Base-by-base conservation (phyloP, 2,888 invertebrate genomes). In the Acronicta aceris region DNA sequence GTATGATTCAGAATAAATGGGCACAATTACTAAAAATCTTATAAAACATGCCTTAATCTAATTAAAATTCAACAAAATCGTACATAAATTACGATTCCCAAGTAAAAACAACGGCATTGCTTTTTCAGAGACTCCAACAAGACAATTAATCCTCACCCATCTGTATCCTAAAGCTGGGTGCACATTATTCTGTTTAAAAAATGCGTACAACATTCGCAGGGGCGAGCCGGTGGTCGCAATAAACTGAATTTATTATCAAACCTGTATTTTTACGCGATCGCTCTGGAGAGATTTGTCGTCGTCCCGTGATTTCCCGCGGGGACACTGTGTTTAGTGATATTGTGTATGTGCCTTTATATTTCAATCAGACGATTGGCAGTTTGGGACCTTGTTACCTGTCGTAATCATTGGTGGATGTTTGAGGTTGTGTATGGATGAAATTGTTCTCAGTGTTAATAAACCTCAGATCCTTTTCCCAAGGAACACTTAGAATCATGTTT, bases 231-330 rank as follows among this genome's bases (percentile, higher is more conserved):
- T 74, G 81, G 79, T 82, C 79, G 87, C 88, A 83, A 86, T 90
- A 88, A 89, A 87, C 72, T 76, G 79, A 84, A 90, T 89, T 90
- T 89, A 89, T 86, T 78, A 78, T 70, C 78, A 82, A 79, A 80
- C 65, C 79, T 67, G 85, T 88, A 86, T 85, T 86, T 87, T 87
- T 79, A 79, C 64, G 78, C 82, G 86, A 86, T 86, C 82, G 75
- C 74, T 21, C 21, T 45, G 76, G 73, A 73, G 84, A 89, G 89
- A 90, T 90, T 90, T 90, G 89, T 89, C 89, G 86, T 67, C 70
- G 69, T 61, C 71, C 81, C 48, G 75, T 89, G 89, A 91, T 90
- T 91, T 90, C 91, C 91, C 91, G 17, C 0, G 87, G 81, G 91
- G 50, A 55, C 74, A 49, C 65, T 88, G 83, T 84, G 85, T 87